Evolutionary conservation across 64 coral and sea anemone genomes (phyloP), one percentile per base, ranked within the genome.

Genomic region (Platygyra sinensis): DNA sequence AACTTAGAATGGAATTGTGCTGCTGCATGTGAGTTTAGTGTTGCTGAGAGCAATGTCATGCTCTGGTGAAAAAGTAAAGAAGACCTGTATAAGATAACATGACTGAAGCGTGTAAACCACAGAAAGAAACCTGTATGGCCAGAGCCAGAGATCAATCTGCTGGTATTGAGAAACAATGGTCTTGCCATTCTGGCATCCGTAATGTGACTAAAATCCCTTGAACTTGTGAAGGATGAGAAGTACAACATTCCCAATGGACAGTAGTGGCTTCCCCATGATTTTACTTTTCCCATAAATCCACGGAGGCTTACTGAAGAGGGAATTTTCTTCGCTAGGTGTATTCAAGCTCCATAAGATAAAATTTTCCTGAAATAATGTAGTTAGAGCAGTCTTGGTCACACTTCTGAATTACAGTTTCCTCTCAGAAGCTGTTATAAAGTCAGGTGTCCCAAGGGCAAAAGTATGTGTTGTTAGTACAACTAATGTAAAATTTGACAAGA

Each of bases 151-250:
- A 25, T 16, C 20, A 59, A n/a, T 46, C 80, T 83, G 57, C 16
- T 63, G 25, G 62, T 79, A 22, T 91, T 79, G 60, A 73, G 79
- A 90, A 90, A 90, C 57, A 83, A 75, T n/a, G 67, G 89, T 74
- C 29, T 90, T 61, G 78, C 88, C 6, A 69, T 90, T 63, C 19
- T 81, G 1, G 36, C 76, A 38, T 52, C 72, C 29, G 0, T 90
- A 14, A 62, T 82, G 15, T 2, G 76, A 9, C 57, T 90, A 15
- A 90, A 90, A 74, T 63, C 77, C 16, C 51, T 81, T 2, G 62
- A 90, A 30, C 52, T 90, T 24, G 76, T n/a, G 16, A 81, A 80
- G n/a, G 39, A 81, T 12, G 88, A 72, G 33, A 90, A 90, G 19
- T 71, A 90, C 75, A 25, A 51, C 25, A 90, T 90, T 54, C 75